phyloP scores from a whole-genome alignment of 2,888 invertebrate species.

The Parnassius mnemosyne region DNA sequence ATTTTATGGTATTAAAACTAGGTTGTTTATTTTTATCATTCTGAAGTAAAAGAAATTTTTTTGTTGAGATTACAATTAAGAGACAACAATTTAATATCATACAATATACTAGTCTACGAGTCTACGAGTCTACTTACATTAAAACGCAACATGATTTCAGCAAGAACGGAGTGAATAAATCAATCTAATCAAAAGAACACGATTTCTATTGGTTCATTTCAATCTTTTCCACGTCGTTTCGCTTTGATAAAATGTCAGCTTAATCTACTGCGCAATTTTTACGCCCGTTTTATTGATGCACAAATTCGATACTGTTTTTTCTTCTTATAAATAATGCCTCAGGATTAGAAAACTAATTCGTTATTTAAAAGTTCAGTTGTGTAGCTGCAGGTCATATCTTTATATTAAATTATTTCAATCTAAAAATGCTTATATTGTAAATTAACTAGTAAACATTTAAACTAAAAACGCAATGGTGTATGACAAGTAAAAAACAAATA shows the following conservation, averaged over 20 bases:
- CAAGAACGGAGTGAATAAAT: slow-evolving; percentile 5
- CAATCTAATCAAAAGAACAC: slow-evolving; percentile 20
- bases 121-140: too few relatives aligned
- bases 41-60: too few relatives aligned
- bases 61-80: not conserved
- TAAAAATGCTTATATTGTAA: too few relatives aligned
- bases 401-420: too few relatives aligned
- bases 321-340: not conserved
- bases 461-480: too few relatives aligned
- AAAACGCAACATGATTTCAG: slow-evolving; percentile 7
- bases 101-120: slow-evolving; percentile 7
- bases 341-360: not conserved
- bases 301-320: slow-evolving; percentile 23
- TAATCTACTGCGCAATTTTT: slow-evolving; percentile 34
- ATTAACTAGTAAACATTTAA: too few relatives aligned
- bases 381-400: too few relatives aligned
- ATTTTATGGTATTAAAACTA: too few relatives aligned
- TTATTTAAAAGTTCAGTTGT: not conserved
- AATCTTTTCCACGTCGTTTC: slow-evolving; percentile 33
- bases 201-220: slow-evolving; percentile 29
- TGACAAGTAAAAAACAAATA: too few relatives aligned
- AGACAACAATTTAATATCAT: slow-evolving; percentile 6
- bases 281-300: slow-evolving; percentile 29
- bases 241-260: slow-evolving; percentile 31
- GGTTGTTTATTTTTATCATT: too few relatives aligned